Evolutionary conservation across 2,797 vertebrate genomes (phyloP).

Genomic region (Hemibagrus guttatus): DNA sequence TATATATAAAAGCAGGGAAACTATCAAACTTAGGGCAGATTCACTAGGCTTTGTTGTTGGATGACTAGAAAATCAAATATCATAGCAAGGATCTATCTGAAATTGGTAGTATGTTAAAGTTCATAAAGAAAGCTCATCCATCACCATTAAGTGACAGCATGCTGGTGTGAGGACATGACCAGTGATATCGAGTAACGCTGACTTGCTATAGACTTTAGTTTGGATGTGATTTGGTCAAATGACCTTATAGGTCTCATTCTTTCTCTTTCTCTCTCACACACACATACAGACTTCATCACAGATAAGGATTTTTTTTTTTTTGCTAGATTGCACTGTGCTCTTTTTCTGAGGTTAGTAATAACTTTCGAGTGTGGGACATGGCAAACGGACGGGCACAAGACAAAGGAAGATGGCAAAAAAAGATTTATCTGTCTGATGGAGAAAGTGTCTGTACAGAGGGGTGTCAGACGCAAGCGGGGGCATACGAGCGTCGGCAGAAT

Average conservation of each 20-base stretch:
- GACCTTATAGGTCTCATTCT: constrained; percentile 38
- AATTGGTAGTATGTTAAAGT: neutral
- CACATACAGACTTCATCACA: constrained; percentile 47
- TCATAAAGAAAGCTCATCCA: neutral
- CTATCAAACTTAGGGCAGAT: constrained; percentile 5
- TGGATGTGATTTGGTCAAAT: constrained; percentile 47
- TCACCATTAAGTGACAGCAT: neutral
- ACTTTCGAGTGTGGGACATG: constrained; percentile 58
- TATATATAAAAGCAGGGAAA: constrained; percentile 3
- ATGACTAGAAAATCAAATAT: neutral
- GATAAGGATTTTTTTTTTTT: constrained; percentile 60
- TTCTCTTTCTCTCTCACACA: neutral
- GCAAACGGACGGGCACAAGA: constrained; percentile 58
- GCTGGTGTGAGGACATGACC: neutral
- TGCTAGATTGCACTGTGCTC: constrained; percentile 61
- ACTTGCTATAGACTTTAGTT: constrained; percentile 37
- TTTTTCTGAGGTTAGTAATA: constrained; percentile 65
- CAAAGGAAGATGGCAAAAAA: constrained; percentile 52
- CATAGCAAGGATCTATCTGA: neutral
- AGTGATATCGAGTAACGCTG: constrained; percentile 4
- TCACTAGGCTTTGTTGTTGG: neutral
- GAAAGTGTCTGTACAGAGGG: constrained; percentile 55
- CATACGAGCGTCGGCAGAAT: constrained; percentile 44
- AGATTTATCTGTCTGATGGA: constrained; percentile 67
- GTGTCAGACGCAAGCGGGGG: constrained; percentile 52